Evolutionary conservation across 1,140 invertebrate species (phyloP).

Genomic region (Zaprionus camerounensis): DNA sequence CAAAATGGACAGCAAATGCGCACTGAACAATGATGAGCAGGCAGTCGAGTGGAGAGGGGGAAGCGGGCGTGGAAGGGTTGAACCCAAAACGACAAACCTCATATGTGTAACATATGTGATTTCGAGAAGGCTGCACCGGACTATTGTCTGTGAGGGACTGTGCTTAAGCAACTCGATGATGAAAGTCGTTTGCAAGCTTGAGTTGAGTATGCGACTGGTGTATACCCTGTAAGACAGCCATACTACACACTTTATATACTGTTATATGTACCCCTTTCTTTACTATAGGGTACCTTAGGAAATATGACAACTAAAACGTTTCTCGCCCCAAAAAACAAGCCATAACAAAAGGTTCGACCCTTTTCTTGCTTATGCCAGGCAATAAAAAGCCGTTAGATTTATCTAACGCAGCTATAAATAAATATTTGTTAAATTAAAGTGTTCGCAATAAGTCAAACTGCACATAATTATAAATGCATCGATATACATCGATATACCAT

Average conservation of each 20-base stretch:
- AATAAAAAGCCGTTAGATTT: constrained; percentile 21
- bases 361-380: not conserved
- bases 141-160: constrained; percentile 1
- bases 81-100: constrained; percentile 24
- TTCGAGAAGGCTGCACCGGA: constrained; percentile 30
- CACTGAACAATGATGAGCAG: constrained; percentile 45
- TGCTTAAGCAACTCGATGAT: constrained; percentile 16
- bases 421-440: constrained; percentile 8
- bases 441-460: not conserved
- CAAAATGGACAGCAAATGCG: constrained; percentile 67
- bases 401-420: not conserved
- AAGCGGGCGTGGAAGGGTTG: constrained; percentile 11
- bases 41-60: not conserved
- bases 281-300: not conserved
- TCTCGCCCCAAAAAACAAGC: not conserved
- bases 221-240: not conserved
- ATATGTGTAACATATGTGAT: constrained; percentile 71
- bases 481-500: not conserved
- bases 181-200: not conserved
- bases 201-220: not conserved
- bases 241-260: not conserved
- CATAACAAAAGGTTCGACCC: constrained; percentile 1
- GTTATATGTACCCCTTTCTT: not conserved
- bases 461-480: not conserved
- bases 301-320: not conserved